phyloP scores from a whole-genome alignment of 1,140 invertebrate genomes.

The Lucilia sericata region DNA sequence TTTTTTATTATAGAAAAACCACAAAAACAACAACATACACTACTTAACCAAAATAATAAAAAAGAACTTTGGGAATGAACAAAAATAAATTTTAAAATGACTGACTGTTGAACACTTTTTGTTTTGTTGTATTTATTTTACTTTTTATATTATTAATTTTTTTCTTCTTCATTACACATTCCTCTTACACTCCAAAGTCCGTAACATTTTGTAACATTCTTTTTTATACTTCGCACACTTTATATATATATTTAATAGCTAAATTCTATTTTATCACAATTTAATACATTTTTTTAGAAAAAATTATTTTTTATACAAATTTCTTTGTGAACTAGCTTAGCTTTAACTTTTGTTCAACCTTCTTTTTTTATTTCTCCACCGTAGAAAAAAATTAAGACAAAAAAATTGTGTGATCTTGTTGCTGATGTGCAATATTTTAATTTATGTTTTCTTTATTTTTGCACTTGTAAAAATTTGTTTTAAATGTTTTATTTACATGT shows the following conservation, averaged over 20 bases:
- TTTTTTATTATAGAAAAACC: neutral
- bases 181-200: slow-evolving; percentile 22
- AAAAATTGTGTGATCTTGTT: slow-evolving; percentile 27
- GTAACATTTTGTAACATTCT: neutral
- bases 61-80: neutral
- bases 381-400: slow-evolving; percentile 1
- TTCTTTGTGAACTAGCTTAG: neutral
- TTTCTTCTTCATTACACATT: slow-evolving; percentile 1
- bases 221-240: neutral
- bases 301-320: neutral
- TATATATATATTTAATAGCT: neutral
- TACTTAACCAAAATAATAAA: neutral
- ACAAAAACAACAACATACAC: slow-evolving; percentile 16
- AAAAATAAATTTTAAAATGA: neutral
- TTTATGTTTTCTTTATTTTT: neutral
- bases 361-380: neutral
- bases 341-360: slow-evolving; percentile 4
- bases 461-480: neutral
- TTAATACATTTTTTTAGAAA: neutral
- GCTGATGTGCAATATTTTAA: slow-evolving; percentile 15
- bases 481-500: neutral
- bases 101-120: neutral
- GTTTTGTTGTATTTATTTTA: neutral
- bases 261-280: neutral
- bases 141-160: neutral